Percentiles rank a stretch among this genome's conserved stretches.
Evolutionary conservation across 2,888 invertebrate species (phyloP).

Genomic region (Eupithecia subumbrata): DNA sequence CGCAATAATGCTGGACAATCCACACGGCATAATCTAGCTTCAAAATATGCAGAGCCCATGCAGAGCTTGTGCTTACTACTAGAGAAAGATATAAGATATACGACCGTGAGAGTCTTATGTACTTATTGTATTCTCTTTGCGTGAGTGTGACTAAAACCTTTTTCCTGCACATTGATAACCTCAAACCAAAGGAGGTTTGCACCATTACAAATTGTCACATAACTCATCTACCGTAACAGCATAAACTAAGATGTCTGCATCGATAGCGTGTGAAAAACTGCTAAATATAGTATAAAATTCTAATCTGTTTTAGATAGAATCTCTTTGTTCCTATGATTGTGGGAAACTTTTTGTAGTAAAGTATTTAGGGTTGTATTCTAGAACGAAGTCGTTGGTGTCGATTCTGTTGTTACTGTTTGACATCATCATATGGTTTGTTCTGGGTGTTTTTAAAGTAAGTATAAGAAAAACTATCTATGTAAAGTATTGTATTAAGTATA

Average conservation of each 20-base stretch:
- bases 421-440: neutral
- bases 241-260: neutral
- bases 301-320: conserved; percentile 32
- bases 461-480: too few relatives aligned
- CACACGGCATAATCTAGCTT: too few relatives aligned
- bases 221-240: neutral
- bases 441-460: too few relatives aligned
- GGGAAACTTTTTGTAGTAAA: conserved; percentile 9
- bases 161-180: too few relatives aligned
- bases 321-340: conserved; percentile 30
- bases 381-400: neutral
- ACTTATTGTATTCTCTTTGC: too few relatives aligned
- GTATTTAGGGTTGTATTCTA: neutral
- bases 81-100: too few relatives aligned
- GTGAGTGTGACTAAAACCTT: too few relatives aligned
- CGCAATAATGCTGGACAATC: too few relatives aligned
- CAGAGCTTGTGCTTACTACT: too few relatives aligned
- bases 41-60: too few relatives aligned
- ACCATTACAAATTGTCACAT: neutral
- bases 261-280: conserved; percentile 29
- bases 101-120: too few relatives aligned
- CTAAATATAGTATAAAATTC: conserved; percentile 30
- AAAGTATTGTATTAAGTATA: too few relatives aligned
- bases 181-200: neutral
- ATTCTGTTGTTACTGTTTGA: neutral